Evolutionary conservation across 2,888 invertebrate genomes (phyloP), one percentile per base, ranked within the genome.

Genomic region (Drosophila pseudotalamancana): DNA sequence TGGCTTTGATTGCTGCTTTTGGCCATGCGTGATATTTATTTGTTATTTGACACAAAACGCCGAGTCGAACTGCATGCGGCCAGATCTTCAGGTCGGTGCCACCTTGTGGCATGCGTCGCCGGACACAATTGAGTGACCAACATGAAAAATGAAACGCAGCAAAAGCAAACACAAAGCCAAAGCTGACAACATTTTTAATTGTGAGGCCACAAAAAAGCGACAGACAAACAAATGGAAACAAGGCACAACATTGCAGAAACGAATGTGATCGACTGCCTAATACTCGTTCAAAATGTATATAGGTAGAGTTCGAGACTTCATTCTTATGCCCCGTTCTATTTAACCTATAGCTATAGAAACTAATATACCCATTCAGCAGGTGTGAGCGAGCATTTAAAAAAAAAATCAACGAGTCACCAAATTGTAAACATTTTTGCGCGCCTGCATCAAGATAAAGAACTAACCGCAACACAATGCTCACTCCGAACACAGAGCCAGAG

Each of bases 101-200:
- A 77, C 88, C 79, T 71, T 72, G 67, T 82, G 82, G 82, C 82
- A 87, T 82, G 82, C 74, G 77, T 75, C 87, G 29, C 27, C 66
- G 63, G 70, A 77, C 88, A 87, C 88, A 88, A 87, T 88, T 85
- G 88, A 88, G 80, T 88, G 87, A 82, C 88, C 88, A 87, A 69
- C 71, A 77, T 72, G 88, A 82, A 83, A 87, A 82, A 82, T 87
- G 81, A 81, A 87, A 74, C 82, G 39, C 56, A 56, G 64, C 31
- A 46, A 48, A 40, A 21, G 29, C 55, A 39, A 48, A 49, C 21
- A 50, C 29, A 43, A 68, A 70, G 40, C 48, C 66, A 16, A n/a
- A 35, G 51, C 66, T 77, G 74, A 56, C 60, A 70, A 61, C 70
- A 71, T 77, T 83, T 83, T 84, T 83, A 88, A 88, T 73, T 83